Conservation (phyloP, 2,113 vertebrate species). For the Corythoichthys intestinalis region DNA sequence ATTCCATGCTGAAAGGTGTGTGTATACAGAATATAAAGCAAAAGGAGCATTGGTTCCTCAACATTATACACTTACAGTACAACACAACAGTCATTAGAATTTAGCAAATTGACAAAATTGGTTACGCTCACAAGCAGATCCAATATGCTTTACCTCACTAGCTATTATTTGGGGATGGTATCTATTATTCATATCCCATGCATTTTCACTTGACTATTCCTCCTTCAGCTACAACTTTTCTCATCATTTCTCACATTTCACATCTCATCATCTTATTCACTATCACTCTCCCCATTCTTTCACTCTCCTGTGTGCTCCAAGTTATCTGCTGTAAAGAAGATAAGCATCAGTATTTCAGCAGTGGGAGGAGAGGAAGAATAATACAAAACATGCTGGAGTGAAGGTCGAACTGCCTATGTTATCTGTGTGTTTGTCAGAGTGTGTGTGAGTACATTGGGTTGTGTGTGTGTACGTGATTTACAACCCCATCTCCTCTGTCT, state of each 20-base stretch:
- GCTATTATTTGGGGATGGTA: constrained; percentile 49
- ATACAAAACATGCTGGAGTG: constrained; percentile 58
- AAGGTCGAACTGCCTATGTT: constrained; percentile 53
- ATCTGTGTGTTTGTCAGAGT: constrained; percentile 13
- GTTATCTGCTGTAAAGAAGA: constrained; percentile 55
- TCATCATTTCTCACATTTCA: constrained; percentile 6
- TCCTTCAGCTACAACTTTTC: constrained; percentile 2
- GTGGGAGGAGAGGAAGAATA: constrained; percentile 39
- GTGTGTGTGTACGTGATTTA: constrained; percentile 51
- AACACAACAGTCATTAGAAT: constrained; percentile 5
- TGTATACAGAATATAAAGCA: not conserved
- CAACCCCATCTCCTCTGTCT: constrained; percentile 54
- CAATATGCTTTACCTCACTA: constrained; percentile 15
- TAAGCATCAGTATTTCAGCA: constrained; percentile 52
- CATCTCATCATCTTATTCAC: constrained; percentile 10
- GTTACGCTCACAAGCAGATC: constrained; percentile 31
- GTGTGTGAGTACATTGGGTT: constrained; percentile 9
- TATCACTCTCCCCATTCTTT: constrained; percentile 9
- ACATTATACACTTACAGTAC: not conserved
- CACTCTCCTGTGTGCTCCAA: constrained; percentile 17
- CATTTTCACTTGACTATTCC: constrained; percentile 24
- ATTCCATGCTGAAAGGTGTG: no score
- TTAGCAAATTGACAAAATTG: constrained; percentile 28
- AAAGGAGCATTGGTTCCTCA: not conserved
- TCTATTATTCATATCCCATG: constrained; percentile 53